These are phyloP conservation scores for Eurypyga helias DNA, from an alignment of 2,113 vertebrate species.

Conservation along the genomic window DNA sequence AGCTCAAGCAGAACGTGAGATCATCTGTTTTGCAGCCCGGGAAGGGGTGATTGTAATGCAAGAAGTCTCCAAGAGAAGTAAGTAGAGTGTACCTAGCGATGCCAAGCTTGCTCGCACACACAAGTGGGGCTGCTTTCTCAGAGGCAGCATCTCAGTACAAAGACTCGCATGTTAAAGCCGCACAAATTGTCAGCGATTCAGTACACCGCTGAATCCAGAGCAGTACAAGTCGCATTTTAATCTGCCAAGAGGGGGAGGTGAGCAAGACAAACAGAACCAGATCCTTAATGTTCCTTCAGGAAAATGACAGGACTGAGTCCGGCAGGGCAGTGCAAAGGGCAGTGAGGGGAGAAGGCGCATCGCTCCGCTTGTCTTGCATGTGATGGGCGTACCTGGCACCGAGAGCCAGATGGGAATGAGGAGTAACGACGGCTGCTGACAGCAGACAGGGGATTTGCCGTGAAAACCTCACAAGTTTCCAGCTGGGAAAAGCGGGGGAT, in stretches of 20 bases:
- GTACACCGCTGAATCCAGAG: not conserved
- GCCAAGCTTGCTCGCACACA: not conserved
- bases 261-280: not conserved
- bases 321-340: not conserved
- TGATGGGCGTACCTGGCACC: not conserved
- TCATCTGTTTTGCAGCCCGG: not conserved
- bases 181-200: rapidly evolving
- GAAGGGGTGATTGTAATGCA: not conserved
- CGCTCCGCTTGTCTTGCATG: not conserved
- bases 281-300: not conserved
- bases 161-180: not conserved
- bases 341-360: not conserved
- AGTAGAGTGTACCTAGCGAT: not conserved
- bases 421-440: not conserved
- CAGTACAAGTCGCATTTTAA: not conserved
- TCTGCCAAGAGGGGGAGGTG: not conserved
- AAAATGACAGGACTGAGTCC: rapidly evolving
- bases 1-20: not conserved
- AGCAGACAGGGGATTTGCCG: not conserved
- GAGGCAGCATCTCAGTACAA: rapidly evolving
- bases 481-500: slow-evolving; percentile 32
- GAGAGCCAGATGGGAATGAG: not conserved
- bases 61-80: not conserved
- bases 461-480: slow-evolving; percentile 8
- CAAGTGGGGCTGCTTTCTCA: not conserved